Conservation (phyloP, 2,113 vertebrate genomes). For the Pithys albifrons region DNA sequence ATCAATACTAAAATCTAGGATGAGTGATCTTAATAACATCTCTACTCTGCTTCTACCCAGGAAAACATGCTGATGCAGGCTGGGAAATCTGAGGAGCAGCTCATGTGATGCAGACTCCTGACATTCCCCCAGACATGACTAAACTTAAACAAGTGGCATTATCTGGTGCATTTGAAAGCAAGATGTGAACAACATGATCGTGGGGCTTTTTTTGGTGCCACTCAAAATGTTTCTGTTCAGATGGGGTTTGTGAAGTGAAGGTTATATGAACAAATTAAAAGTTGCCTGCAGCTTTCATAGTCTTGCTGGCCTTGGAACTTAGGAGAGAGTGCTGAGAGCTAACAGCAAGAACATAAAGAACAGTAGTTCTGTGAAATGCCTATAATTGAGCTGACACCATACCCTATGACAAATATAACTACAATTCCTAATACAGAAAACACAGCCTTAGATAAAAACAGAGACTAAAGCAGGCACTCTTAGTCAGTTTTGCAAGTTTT, state of each 20-base stretch:
- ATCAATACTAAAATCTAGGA: not conserved
- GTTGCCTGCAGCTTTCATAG: not conserved
- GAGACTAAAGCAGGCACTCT: not conserved
- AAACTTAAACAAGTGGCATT: constrained; percentile 64
- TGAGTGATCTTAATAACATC: not conserved
- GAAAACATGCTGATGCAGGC: constrained; percentile 15
- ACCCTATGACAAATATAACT: not conserved
- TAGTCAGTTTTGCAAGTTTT: not conserved
- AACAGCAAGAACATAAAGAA: not conserved
- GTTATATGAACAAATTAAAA: not conserved
- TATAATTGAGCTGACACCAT: not conserved
- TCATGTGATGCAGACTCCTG: constrained; percentile 54
- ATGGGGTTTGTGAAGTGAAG: not conserved
- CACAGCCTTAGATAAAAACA: not conserved
- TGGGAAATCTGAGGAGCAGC: constrained; percentile 58
- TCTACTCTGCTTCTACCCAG: not conserved
- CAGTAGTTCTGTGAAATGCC: not conserved
- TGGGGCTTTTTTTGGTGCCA: not conserved
- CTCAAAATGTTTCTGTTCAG: not conserved
- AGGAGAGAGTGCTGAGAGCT: not conserved
- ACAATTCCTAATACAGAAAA: not conserved
- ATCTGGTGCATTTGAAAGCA: constrained; percentile 36
- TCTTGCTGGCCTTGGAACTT: not conserved
- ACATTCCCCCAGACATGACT: constrained; percentile 48
- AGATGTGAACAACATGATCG: not conserved